Percentiles rank a stretch among this genome's conserved stretches.
These are phyloP conservation scores for Probosciger aterrimus DNA, from an alignment of 2,113 vertebrate genomes.

Conservation along the genomic window DNA sequence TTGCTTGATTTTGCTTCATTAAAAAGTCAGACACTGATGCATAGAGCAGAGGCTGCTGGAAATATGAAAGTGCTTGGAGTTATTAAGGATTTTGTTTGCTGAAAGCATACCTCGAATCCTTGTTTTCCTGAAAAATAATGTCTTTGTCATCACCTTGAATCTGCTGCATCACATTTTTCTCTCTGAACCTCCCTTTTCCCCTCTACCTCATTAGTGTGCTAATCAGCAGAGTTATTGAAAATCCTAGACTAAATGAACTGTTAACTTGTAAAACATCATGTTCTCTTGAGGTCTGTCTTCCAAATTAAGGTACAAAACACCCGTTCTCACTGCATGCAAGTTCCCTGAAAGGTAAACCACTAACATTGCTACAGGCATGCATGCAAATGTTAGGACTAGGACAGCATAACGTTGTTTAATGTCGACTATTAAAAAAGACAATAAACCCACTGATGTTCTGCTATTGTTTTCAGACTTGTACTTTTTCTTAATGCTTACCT, in stretches of 20 bases:
- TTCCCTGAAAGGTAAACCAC: conserved; percentile 16
- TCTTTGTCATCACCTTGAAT: conserved; percentile 21
- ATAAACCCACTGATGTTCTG: background rate
- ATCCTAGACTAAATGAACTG: conserved; percentile 37
- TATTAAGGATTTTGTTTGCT: conserved; percentile 7
- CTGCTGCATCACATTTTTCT: background rate
- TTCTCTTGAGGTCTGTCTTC: background rate
- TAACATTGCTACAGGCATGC: background rate
- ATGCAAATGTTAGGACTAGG: background rate
- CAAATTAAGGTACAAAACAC: background rate
- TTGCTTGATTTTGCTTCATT: background rate
- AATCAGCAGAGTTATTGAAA: conserved; percentile 40
- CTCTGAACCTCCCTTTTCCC: background rate
- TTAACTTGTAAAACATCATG: conserved; percentile 20
- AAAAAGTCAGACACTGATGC: background rate
- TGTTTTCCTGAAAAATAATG: conserved; percentile 17
- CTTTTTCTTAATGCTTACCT: background rate
- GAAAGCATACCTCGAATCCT: background rate
- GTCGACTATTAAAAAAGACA: background rate
- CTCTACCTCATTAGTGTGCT: background rate
- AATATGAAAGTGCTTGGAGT: background rate
- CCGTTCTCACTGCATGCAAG: background rate
- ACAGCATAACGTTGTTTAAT: background rate
- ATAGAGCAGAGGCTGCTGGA: background rate
- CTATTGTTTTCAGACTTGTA: background rate